Conservation (phyloP, 2,888 invertebrate species). For the Autographa gamma region DNA sequence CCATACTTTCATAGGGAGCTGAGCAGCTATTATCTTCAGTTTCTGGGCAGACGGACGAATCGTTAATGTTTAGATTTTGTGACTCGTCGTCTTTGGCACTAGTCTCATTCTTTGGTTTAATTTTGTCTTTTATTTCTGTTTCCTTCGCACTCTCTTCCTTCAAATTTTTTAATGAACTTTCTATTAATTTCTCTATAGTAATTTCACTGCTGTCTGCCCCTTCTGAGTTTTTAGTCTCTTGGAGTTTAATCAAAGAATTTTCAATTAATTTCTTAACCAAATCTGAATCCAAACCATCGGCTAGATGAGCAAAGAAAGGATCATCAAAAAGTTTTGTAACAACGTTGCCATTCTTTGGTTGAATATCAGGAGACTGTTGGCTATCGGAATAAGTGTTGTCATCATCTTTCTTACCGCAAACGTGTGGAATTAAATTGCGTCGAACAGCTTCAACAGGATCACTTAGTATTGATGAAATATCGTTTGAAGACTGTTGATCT, state of each 20-base stretch:
- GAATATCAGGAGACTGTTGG: slow-evolving; percentile 50
- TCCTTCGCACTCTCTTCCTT: slow-evolving; percentile 75
- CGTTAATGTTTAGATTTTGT: slow-evolving; percentile 65
- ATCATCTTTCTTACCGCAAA: slow-evolving; percentile 90
- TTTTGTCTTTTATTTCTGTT: slow-evolving; percentile 55
- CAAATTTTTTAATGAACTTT: slow-evolving; percentile 82
- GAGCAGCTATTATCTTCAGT: slow-evolving; percentile 90
- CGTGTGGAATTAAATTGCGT: slow-evolving; percentile 93
- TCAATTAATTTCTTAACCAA: slow-evolving; percentile 91
- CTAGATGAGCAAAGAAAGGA: slow-evolving; percentile 90
- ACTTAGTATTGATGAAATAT: slow-evolving; percentile 89
- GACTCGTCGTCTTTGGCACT: slow-evolving; percentile 64
- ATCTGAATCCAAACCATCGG: slow-evolving; percentile 90
- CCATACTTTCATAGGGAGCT: slow-evolving; percentile 93
- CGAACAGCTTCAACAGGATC: slow-evolving; percentile 94
- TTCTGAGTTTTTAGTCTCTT: slow-evolving; percentile 84
- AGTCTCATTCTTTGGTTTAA: slow-evolving; percentile 67
- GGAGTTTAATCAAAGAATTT: slow-evolving; percentile 90
- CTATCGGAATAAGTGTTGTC: slow-evolving; percentile 52
- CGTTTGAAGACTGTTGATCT: slow-evolving; percentile 62
- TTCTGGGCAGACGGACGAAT: slow-evolving; percentile 71
- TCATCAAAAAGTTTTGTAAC: slow-evolving; percentile 90
- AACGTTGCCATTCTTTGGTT: slow-evolving; percentile 80
- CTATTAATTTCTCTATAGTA: slow-evolving; percentile 87
- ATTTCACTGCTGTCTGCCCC: slow-evolving; percentile 82